Evolutionary conservation across 2,888 invertebrate species (phyloP), one percentile per base, ranked within the genome.

Genomic region (Julus scandinavius): DNA sequence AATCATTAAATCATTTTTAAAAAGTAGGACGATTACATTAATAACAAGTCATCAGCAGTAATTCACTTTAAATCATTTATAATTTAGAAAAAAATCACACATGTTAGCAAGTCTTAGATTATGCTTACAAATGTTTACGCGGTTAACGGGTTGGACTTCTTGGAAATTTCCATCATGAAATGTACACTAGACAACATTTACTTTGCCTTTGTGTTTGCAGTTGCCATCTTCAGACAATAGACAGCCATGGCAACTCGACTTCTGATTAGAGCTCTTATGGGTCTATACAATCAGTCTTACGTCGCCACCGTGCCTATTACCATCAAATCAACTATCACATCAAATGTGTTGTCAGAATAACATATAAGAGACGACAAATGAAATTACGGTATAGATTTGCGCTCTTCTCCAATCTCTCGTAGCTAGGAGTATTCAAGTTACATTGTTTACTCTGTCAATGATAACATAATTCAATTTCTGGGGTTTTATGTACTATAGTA

Each of bases 311-410:
- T 11, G 29, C 72, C 72, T 11, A 72, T 72, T 72, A 72, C 72
- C 29, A 72, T 72, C 20, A 72, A 29, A 72, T 72, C 72, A 72
- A 72, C 72, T 72, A 72, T 72, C 29, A 72, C 72, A 72, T 72
- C 29, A 20, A 29, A n/a, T 29, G 72, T 72, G 72, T 29, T 29
- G 72, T 72, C 72, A 72, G 20, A 17, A 72, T 72, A 72, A 72
- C 29, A 17, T 63, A 63, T 72, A 72, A n/a, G 72, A 72, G 72
- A 72, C 29, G 72, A 72, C 72, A 72, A 72, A 72, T 72, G 20
- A 72, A 72, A 72, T 72, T 72, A 72, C 29, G 72, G 29, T 29
- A 72, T 29, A 29, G 72, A 72, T 72, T 29, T 11, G 1, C 6
- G 72, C 9, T n/a, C 29, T 11, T 20, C 29, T 72, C 29, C 72